These are phyloP conservation scores for Fragum sueziense DNA, from an alignment of 2,888 invertebrate species.

Conservation along the genomic window DNA sequence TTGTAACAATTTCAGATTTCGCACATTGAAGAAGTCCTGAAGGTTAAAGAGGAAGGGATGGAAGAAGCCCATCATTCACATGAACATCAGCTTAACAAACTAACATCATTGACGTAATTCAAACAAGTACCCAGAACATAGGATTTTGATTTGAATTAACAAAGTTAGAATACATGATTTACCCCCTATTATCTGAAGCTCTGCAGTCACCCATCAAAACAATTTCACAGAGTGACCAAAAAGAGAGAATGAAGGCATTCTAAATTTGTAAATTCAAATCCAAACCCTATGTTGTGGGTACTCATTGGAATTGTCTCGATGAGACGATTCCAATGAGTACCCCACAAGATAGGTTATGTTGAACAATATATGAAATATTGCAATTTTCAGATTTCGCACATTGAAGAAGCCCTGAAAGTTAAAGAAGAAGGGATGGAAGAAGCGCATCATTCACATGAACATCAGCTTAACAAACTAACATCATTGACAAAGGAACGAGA, in stretches of 20 bases:
- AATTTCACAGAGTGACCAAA: too few relatives aligned
- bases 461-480: slow-evolving; percentile 76
- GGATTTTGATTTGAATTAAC: too few relatives aligned
- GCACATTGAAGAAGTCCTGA: slow-evolving; percentile 67
- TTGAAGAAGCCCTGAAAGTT: slow-evolving; percentile 66
- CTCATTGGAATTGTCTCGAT: too few relatives aligned
- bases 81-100: slow-evolving; percentile 76
- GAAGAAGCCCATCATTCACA: slow-evolving; percentile 73
- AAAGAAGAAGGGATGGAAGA: slow-evolving; percentile 71
- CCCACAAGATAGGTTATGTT: too few relatives aligned
- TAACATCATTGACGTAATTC: slow-evolving; percentile 74
- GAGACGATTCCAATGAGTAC: too few relatives aligned
- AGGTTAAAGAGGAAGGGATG: slow-evolving; percentile 68
- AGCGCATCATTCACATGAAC: slow-evolving; percentile 75
- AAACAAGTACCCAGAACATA: slow-evolving; percentile 74
- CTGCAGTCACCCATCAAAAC: too few relatives aligned
- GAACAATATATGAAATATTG: too few relatives aligned
- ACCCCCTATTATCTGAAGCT: too few relatives aligned
- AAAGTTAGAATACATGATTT: too few relatives aligned
- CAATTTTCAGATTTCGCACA: slow-evolving; percentile 69
- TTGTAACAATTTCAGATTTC: slow-evolving; percentile 71
- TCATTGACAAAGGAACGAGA: slow-evolving; percentile 74
- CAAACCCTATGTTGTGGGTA: too few relatives aligned
- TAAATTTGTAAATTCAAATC: too few relatives aligned
- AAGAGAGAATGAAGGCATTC: too few relatives aligned